These are phyloP conservation scores for Lophotriccus pileatus DNA, from an alignment of 2,797 vertebrate genomes.

Conservation along the genomic window DNA sequence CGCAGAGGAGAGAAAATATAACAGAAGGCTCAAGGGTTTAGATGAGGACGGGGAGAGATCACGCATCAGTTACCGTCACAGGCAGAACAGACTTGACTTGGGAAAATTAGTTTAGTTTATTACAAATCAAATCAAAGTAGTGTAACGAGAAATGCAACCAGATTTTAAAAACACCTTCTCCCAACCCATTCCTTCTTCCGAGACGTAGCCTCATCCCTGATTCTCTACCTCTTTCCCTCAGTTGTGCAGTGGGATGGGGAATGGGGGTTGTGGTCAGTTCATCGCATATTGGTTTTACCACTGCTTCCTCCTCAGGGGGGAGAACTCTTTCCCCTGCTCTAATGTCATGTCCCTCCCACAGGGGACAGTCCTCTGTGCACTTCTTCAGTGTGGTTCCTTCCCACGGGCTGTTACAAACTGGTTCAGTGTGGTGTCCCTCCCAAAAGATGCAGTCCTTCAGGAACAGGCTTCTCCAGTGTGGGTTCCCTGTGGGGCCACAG, in stretches of 20 bases:
- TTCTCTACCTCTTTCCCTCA: rapidly evolving
- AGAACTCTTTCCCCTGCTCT: neutral
- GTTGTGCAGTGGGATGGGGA: neutral
- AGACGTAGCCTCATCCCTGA: neutral
- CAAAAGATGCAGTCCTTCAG: neutral
- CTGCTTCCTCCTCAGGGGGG: neutral
- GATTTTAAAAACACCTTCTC: neutral
- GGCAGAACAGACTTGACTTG: neutral
- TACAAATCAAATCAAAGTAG: neutral
- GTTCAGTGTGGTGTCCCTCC: neutral
- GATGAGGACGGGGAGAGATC: neutral
- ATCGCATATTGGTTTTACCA: neutral
- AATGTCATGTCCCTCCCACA: neutral
- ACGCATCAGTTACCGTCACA: neutral
- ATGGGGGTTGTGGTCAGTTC: neutral
- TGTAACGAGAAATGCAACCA: neutral
- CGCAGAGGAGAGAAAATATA: neutral
- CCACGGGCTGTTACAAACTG: neutral
- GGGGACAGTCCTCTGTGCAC: neutral
- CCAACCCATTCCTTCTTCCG: neutral
- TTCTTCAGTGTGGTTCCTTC: neutral
- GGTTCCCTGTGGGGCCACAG: neutral
- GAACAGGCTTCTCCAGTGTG: neutral
- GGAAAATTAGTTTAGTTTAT: neutral
- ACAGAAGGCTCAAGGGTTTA: neutral